These are phyloP conservation scores for Spinus olivaceus DNA, from an alignment of 2,797 vertebrate genomes.

Conservation along the genomic window DNA sequence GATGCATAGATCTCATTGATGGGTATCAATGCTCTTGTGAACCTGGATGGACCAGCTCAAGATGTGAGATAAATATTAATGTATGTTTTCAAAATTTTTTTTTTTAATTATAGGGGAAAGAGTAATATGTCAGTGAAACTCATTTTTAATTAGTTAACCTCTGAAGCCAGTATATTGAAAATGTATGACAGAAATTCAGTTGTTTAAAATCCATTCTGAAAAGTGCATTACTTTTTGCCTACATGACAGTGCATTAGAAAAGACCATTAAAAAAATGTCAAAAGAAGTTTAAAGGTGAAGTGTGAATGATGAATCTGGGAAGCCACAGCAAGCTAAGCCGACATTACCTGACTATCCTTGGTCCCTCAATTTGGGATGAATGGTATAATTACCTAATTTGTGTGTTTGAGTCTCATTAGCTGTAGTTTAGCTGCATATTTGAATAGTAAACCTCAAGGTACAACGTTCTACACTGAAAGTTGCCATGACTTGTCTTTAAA, in stretches of 20 bases:
- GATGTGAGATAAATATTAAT: conserved; percentile 82
- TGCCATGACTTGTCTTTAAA: neutral
- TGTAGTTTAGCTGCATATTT: neutral
- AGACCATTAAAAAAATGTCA: neutral
- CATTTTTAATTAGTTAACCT: neutral
- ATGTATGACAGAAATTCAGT: neutral
- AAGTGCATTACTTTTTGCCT: neutral
- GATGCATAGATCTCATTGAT: conserved; percentile 77
- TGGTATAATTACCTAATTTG: neutral
- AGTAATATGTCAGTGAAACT: neutral
- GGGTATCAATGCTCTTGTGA: conserved; percentile 79
- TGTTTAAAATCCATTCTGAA: neutral
- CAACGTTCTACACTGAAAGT: neutral
- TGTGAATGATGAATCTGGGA: neutral
- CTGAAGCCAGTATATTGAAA: neutral
- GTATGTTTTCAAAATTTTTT: conserved; percentile 68
- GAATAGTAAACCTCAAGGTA: neutral
- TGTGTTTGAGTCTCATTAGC: neutral
- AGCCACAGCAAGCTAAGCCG: neutral
- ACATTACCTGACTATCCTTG: neutral
- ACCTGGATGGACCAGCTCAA: conserved; percentile 78
- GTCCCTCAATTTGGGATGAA: neutral
- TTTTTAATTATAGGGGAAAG: neutral
- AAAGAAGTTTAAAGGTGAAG: neutral
- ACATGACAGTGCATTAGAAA: neutral